A percentile compares a stretch with the other conserved stretches of the same genome.
These are phyloP conservation scores for Zaprionus taronus DNA, from an alignment of 1,140 invertebrate genomes.

Conservation along the genomic window DNA sequence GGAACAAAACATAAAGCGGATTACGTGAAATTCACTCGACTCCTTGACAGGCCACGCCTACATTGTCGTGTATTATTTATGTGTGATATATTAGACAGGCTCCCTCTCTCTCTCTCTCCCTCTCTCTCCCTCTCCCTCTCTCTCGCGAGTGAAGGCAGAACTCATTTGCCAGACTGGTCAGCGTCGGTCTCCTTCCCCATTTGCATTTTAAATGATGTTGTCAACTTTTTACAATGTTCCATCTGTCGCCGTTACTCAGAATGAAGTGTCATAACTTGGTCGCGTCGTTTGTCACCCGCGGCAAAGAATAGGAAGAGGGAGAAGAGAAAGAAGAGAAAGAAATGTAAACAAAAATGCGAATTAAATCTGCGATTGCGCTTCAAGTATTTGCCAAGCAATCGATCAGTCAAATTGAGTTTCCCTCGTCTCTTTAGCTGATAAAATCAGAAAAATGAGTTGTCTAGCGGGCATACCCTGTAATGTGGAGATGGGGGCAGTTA, in stretches of 20 bases:
- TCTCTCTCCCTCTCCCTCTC: conserved; percentile 1
- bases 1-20: conserved; percentile 61
- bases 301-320: background rate
- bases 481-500: background rate
- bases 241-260: conserved; percentile 1
- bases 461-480: background rate
- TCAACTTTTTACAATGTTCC: conserved; percentile 65
- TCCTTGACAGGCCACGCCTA: conserved; percentile 34
- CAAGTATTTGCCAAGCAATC: conserved; percentile 42
- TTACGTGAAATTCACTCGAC: conserved; percentile 45
- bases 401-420: conserved; percentile 49
- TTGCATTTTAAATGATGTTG: conserved; percentile 76
- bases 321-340: too few species aligned
- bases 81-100: conserved; percentile 63
- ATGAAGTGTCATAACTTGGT: conserved; percentile 35
- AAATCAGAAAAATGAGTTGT: conserved; percentile 13
- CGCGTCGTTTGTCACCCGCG: conserved; percentile 14
- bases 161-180: conserved; percentile 55
- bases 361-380: conserved; percentile 23
- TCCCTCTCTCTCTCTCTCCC: too few species aligned
- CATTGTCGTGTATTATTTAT: conserved; percentile 47
- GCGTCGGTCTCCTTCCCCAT: conserved; percentile 28
- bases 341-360: conserved; percentile 11
- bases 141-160: conserved; percentile 17
- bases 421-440: conserved; percentile 7